A percentile compares a stretch with the other conserved stretches of the same genome.
These are phyloP conservation scores for Dinoponera quadriceps DNA, from an alignment of 1,140 invertebrate genomes.

Conservation along the genomic window DNA sequence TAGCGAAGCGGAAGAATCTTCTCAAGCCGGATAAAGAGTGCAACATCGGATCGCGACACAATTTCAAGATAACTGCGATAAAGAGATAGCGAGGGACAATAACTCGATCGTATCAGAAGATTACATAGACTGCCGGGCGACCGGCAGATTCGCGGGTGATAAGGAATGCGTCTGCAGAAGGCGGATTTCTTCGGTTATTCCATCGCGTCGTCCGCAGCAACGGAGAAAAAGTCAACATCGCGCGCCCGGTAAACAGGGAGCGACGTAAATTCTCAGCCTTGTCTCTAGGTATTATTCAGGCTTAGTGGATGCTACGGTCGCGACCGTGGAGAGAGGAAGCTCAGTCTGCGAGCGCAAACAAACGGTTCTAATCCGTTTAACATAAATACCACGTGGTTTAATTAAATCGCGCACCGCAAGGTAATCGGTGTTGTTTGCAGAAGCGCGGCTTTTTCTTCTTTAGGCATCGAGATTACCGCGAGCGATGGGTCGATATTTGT, in stretches of 20 bases:
- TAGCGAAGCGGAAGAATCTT: not conserved
- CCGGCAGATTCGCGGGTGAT: slow-evolving; percentile 30
- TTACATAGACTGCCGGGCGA: slow-evolving; percentile 36
- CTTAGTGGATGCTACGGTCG: slow-evolving; percentile 71
- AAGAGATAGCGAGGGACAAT: slow-evolving; percentile 22
- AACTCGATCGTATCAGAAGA: slow-evolving; percentile 47
- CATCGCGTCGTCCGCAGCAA: slow-evolving; percentile 39
- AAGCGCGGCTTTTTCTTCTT: slow-evolving; percentile 32
- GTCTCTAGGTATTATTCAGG: slow-evolving; percentile 76
- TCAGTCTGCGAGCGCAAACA: slow-evolving; percentile 72
- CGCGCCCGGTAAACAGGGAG: slow-evolving; percentile 46
- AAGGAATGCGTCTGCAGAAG: slow-evolving; percentile 41
- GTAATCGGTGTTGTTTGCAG: slow-evolving; percentile 34
- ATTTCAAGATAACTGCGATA: slow-evolving; percentile 23
- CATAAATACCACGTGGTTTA: slow-evolving; percentile 77
- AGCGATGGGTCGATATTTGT: slow-evolving; percentile 26
- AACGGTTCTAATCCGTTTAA: slow-evolving; percentile 79
- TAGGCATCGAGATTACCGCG: slow-evolving; percentile 34
- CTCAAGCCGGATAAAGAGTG: too few species aligned
- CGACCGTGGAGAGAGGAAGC: slow-evolving; percentile 55
- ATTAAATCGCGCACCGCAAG: slow-evolving; percentile 73
- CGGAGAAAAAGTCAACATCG: slow-evolving; percentile 70
- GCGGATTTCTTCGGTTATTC: slow-evolving; percentile 70
- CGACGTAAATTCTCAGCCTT: slow-evolving; percentile 74
- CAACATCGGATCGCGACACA: not conserved